Evolutionary conservation across 2,888 invertebrate species (phyloP).

Genomic region (Lasioglossum oenotherae): DNA sequence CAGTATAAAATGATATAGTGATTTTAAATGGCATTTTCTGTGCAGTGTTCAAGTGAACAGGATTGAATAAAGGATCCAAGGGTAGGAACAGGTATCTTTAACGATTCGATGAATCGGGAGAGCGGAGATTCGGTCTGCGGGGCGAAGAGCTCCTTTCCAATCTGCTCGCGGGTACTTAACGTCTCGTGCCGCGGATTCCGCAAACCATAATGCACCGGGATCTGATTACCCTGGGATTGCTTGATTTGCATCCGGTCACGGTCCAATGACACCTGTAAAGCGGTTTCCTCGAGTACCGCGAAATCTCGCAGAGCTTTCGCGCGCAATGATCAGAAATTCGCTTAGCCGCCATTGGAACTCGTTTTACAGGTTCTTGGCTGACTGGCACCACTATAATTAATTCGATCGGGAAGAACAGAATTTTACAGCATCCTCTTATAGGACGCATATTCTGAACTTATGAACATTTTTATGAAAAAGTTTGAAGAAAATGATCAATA

Average conservation of each 20-base stretch:
- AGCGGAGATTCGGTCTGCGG: background rate
- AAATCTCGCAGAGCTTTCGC: background rate
- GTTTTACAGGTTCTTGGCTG: background rate
- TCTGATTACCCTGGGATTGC: conserved; percentile 71
- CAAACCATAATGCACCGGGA: conserved; percentile 11
- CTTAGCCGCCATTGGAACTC: background rate
- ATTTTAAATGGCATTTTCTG: background rate
- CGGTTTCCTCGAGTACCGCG: background rate
- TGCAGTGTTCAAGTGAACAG: background rate
- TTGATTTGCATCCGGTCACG: conserved; percentile 71
- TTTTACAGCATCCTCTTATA: background rate
- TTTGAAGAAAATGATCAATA: too few species aligned
- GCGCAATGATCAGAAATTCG: background rate
- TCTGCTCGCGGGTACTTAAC: conserved; percentile 23
- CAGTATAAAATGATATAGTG: background rate
- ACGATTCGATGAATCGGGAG: background rate
- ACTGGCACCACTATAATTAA: background rate
- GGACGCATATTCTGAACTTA: background rate
- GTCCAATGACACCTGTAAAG: conserved; percentile 25
- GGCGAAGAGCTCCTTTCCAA: background rate
- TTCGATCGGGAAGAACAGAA: background rate
- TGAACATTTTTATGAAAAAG: background rate
- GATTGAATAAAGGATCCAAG: background rate
- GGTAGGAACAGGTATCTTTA: background rate
- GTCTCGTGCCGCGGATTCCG: conserved; percentile 57